These are phyloP conservation scores for Bicyclus anynana DNA, from an alignment of 1,140 invertebrate species.

Conservation along the genomic window DNA sequence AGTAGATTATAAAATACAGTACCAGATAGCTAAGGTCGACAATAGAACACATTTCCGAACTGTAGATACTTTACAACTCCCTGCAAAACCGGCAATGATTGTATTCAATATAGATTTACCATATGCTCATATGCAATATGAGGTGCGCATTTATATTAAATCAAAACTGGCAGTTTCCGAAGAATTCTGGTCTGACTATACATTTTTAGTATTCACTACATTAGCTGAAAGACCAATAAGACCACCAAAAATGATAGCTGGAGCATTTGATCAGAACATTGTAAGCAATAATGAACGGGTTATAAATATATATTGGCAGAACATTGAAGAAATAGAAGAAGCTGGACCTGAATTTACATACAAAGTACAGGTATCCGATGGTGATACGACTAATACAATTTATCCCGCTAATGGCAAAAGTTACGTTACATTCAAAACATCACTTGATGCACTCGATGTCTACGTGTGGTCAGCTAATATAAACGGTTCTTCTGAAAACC, in stretches of 20 bases:
- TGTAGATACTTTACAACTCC: slow-evolving; percentile 49
- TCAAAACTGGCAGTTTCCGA: slow-evolving; percentile 73
- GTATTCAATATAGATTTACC: slow-evolving; percentile 77
- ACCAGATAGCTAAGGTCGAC: slow-evolving; percentile 79
- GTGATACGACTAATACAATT: slow-evolving; percentile 37
- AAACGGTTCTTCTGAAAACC: slow-evolving; percentile 78
- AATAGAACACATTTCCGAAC: slow-evolving; percentile 77
- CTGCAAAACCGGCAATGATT: slow-evolving; percentile 57
- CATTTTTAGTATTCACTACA: slow-evolving; percentile 78
- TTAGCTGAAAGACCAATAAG: slow-evolving; percentile 77
- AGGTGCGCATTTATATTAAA: slow-evolving; percentile 81
- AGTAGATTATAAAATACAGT: slow-evolving; percentile 79
- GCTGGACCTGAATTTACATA: slow-evolving; percentile 63
- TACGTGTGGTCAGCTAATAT: slow-evolving; percentile 77
- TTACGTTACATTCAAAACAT: slow-evolving; percentile 50
- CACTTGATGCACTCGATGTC: slow-evolving; percentile 53
- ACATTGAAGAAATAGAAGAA: slow-evolving; percentile 79
- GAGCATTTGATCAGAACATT: slow-evolving; percentile 80
- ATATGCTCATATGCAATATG: slow-evolving; percentile 83
- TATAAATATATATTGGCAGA: slow-evolving; percentile 84
- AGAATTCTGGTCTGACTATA: slow-evolving; percentile 81
- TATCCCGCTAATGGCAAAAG: slow-evolving; percentile 57
- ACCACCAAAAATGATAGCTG: slow-evolving; percentile 80
- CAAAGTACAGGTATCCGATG: slow-evolving; percentile 43
- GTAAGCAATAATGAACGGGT: slow-evolving; percentile 75